Evolutionary conservation across 1,140 invertebrate genomes (phyloP).

Genomic region (Melipona quadrifasciata): DNA sequence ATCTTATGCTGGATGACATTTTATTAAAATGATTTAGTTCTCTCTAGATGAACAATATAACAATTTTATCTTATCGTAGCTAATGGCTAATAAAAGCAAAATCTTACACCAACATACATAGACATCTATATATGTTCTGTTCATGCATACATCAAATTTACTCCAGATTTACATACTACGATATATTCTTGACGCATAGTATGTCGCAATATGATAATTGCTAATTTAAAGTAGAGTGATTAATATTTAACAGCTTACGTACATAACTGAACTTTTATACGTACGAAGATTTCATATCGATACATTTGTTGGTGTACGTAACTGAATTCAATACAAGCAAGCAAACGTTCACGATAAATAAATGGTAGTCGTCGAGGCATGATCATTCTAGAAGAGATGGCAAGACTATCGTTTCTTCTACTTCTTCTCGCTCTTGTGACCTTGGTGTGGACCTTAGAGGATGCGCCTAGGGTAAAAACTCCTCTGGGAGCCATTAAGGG

Average conservation of each 20-base stretch:
- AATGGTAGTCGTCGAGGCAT: background rate
- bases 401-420: background rate
- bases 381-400: slow-evolving; percentile 6
- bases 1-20: background rate
- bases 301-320: background rate
- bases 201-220: too few species aligned
- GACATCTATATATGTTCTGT: too few species aligned
- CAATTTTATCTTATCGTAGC: background rate
- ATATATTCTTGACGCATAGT: too few species aligned
- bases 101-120: background rate
- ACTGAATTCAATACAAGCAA: background rate
- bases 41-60: too few species aligned
- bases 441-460: background rate
- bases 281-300: too few species aligned
- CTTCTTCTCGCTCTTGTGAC: background rate
- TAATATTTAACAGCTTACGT: background rate
- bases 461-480: slow-evolving; percentile 69
- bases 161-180: too few species aligned
- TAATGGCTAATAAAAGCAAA: background rate
- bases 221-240: background rate
- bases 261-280: too few species aligned
- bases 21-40: background rate
- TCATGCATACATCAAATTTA: background rate
- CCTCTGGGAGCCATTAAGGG: slow-evolving; percentile 73
- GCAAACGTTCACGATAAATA: slow-evolving; percentile 18